A percentile compares a stretch with the other conserved stretches of the same genome.
phyloP scores from a whole-genome alignment of 2,113 vertebrate genomes.

The Empidonax alnorum region DNA sequence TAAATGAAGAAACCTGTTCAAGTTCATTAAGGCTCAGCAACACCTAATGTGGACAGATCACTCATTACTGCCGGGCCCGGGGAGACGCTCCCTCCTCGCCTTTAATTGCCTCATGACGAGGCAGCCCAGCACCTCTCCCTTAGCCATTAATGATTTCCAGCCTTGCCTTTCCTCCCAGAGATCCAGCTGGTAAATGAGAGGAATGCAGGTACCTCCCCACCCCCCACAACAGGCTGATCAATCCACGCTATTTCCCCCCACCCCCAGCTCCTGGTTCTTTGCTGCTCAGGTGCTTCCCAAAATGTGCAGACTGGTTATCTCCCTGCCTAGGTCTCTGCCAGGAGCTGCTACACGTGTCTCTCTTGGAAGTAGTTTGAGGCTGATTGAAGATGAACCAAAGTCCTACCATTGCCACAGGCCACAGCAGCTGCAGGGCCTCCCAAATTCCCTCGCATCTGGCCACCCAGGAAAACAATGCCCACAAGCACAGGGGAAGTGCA shows the following conservation, averaged over 20 bases:
- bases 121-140: constrained; percentile 40
- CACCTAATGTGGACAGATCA: constrained; percentile 17
- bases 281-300: background rate
- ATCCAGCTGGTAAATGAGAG: constrained; percentile 34
- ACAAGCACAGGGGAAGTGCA: background rate
- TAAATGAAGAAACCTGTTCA: constrained; percentile 44
- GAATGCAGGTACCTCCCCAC: background rate
- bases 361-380: background rate
- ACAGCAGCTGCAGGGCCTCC: background rate
- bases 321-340: background rate
- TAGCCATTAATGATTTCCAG: constrained; percentile 48
- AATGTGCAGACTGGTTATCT: background rate
- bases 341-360: background rate
- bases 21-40: constrained; percentile 53
- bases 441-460: background rate
- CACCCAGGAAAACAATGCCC: background rate
- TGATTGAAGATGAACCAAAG: background rate
- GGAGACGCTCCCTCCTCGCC: background rate
- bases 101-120: constrained; percentile 60
- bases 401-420: background rate
- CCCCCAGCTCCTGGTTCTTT: background rate
- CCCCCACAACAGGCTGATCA: constrained; percentile 66
- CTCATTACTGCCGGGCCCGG: constrained; percentile 26
- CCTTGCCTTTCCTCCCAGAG: background rate
- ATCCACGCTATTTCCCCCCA: background rate